Evolutionary conservation across 2,797 vertebrate species (phyloP).

Genomic region (Peromyscus eremicus): DNA sequence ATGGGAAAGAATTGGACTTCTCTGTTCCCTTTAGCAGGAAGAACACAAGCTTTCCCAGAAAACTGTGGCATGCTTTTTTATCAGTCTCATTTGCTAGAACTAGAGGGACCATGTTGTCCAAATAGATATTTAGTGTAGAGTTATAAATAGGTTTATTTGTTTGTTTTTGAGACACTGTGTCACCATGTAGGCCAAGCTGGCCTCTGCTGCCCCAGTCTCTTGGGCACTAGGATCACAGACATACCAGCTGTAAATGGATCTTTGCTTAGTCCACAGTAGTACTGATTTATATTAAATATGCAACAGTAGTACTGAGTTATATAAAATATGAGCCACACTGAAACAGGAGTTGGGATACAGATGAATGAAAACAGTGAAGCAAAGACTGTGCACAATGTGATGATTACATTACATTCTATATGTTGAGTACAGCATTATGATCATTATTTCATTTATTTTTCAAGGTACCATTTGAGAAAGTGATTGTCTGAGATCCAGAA

Average conservation of each 20-base stretch:
- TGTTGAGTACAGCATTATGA: not conserved
- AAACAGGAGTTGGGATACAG: not conserved
- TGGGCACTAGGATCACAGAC: not conserved
- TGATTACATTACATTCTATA: not conserved
- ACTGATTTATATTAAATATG: conserved; percentile 17
- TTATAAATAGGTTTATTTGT: not conserved
- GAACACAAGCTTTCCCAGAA: conserved; percentile 29
- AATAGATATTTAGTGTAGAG: not conserved
- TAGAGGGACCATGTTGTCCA: not conserved
- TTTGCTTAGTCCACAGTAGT: not conserved
- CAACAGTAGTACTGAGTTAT: conserved; percentile 2
- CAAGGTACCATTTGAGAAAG: conserved; percentile 10
- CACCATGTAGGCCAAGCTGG: not conserved
- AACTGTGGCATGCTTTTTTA: not conserved
- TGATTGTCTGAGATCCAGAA: not conserved
- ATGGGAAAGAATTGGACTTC: not conserved
- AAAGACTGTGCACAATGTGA: not conserved
- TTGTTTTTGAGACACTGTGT: not conserved
- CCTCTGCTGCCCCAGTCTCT: not conserved
- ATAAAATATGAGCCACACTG: not conserved
- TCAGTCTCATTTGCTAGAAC: not conserved
- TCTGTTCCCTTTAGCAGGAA: not conserved
- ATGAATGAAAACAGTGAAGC: not conserved
- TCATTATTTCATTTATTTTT: conserved; percentile 43
- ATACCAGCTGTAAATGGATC: not conserved